phyloP scores from a whole-genome alignment of 2,113 vertebrate species.

The Onychorhynchus coronatus region DNA sequence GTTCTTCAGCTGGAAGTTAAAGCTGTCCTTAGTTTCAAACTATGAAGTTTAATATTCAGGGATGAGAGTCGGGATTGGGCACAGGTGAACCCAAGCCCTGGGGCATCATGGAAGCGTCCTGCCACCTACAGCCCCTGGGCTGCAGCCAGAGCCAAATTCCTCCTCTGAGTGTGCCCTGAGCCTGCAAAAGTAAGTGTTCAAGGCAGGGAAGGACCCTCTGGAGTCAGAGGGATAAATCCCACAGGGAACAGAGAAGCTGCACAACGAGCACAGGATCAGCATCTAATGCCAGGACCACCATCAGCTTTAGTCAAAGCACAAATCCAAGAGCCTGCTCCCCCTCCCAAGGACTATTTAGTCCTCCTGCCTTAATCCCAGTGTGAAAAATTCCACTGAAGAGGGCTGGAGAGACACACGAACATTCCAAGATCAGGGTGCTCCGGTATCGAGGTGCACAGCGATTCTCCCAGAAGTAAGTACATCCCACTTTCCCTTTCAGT shows the following conservation, averaged over 20 bases:
- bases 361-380: neutral
- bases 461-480: neutral
- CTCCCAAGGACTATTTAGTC: neutral
- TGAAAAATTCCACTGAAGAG: neutral
- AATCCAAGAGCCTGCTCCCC: neutral
- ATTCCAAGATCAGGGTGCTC: neutral
- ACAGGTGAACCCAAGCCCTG: accelerated
- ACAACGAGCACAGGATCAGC: neutral
- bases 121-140: neutral
- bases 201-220: neutral
- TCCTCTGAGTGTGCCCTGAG: accelerated
- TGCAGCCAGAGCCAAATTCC: neutral
- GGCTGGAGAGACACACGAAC: accelerated
- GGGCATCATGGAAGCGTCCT: accelerated
- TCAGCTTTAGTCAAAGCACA: neutral
- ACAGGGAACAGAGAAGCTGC: neutral
- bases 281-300: too few relatives aligned
- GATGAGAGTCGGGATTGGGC: accelerated
- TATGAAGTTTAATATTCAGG: neutral
- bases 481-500: accelerated
- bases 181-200: neutral
- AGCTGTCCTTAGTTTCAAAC: neutral
- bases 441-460: neutral
- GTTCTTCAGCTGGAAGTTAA: neutral
- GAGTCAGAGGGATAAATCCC: neutral